A percentile compares a stretch with the other conserved stretches of the same genome.
Evolutionary conservation across 2,888 invertebrate genomes (phyloP).

Genomic region (Siphlonurus alternatus): DNA sequence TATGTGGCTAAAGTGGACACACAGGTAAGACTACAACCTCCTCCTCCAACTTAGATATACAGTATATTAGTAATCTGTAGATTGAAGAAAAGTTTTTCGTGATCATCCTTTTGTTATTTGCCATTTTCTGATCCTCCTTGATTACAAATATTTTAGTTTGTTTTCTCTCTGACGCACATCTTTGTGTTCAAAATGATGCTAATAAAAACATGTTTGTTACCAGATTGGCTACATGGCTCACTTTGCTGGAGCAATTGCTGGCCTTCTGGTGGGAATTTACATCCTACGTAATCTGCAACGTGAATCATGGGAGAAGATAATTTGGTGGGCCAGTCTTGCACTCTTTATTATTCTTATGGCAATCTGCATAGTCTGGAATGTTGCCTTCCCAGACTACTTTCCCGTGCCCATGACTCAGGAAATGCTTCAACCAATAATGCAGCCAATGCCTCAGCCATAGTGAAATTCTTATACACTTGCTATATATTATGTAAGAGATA

Average conservation of each 20-base stretch:
- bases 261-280: slow-evolving; percentile 65
- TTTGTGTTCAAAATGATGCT: too few species aligned
- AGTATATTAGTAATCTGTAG: too few species aligned
- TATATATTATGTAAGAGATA: too few species aligned
- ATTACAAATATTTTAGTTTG: too few species aligned
- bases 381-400: slow-evolving; percentile 26
- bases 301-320: slow-evolving; percentile 57
- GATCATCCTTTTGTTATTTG: too few species aligned
- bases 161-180: too few species aligned
- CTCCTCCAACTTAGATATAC: too few species aligned
- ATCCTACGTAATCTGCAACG: slow-evolving; percentile 68
- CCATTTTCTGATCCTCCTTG: too few species aligned
- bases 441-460: too few species aligned
- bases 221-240: slow-evolving; percentile 89
- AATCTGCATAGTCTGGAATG: slow-evolving; percentile 53
- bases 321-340: slow-evolving; percentile 68
- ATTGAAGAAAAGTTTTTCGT: too few species aligned
- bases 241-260: slow-evolving; percentile 78
- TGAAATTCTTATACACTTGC: too few species aligned
- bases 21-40: slow-evolving; percentile 24
- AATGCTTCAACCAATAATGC: too few species aligned
- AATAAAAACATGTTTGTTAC: slow-evolving; percentile 12
- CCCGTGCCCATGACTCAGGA: slow-evolving; percentile 14
- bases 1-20: slow-evolving; percentile 52
- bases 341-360: slow-evolving; percentile 51